Evolutionary conservation across 2,888 invertebrate species (phyloP), one percentile per base, ranked within the genome.

Genomic region (Lasioglossum leucozonium): DNA sequence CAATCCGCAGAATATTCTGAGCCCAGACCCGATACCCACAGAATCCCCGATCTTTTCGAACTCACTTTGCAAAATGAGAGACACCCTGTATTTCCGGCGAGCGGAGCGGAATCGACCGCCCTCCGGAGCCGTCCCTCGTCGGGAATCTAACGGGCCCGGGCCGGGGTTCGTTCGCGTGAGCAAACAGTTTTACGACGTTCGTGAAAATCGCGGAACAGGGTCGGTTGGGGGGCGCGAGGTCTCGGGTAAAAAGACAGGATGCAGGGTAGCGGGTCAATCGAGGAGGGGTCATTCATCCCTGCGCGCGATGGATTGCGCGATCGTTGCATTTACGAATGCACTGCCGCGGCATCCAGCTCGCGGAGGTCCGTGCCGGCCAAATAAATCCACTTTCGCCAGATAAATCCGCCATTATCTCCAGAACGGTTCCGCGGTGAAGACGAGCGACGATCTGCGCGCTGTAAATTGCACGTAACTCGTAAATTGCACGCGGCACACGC

Each of bases 331-430:
- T 62, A 71, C 77, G 77, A 77, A 79, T 67, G 77, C 81, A 58
- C 44, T 79, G 51, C 51, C 67, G 69, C 62, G 71, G 62, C 62
- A 65, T 22, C n/a, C 22, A 40, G 69, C 62, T 34, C 34, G 34
- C 2, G 37, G 11, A 40, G 69, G 69, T 22, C 3, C 22, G 22
- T 4, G 11, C 51, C 75, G 81, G 73, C 74, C 87, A 77, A 76
- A 81, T 84, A 82, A 87, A 88, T 88, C 87, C 84, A 87, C 88
- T 88, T 85, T 88, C 72, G 26, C 81, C 72, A 58, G 78, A 87
- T 87, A 84, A 89, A 88, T 88, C 82, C 73, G 80, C 81, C 79
- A 84, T 79, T 85, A 80, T 84, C 74, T 62, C 77, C 8, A 26
- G 55, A 4, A 22, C 55, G 37, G 40, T 42, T 47, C 51, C 34